Conservation (phyloP, 1,140 invertebrate species). For the Aphelenchoides fujianensis region DNA sequence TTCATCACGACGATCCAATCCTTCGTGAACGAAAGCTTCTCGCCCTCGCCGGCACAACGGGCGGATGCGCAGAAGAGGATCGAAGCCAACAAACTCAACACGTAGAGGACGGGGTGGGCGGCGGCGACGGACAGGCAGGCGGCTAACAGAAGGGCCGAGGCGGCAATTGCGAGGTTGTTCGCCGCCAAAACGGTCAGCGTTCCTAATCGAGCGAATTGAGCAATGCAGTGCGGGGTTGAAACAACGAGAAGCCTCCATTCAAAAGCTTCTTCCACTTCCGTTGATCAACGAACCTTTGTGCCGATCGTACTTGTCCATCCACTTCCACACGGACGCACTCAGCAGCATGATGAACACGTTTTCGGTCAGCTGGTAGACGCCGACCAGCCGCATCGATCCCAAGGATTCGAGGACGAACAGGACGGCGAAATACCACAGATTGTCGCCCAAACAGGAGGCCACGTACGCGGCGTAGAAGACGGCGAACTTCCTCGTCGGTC, state of each 20-base stretch:
- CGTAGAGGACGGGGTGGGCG: conserved; percentile 1
- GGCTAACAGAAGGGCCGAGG: conserved; percentile 4
- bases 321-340: conserved; percentile 12
- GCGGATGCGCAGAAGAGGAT: conserved; percentile 46
- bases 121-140: neutral
- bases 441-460: conserved; percentile 7
- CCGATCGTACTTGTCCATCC: conserved; percentile 22
- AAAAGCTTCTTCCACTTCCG: no score
- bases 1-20: conserved; percentile 56
- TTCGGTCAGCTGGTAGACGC: conserved; percentile 24
- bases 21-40: conserved; percentile 52
- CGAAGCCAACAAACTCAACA: conserved; percentile 31
- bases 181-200: conserved; percentile 12
- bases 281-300: neutral
- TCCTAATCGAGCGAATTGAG: neutral
- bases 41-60: conserved; percentile 44
- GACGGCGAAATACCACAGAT: conserved; percentile 22
- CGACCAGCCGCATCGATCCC: conserved; percentile 19
- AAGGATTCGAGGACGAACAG: conserved; percentile 24
- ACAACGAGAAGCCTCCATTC: no score
- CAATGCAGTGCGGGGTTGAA: no score
- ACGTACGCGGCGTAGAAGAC: conserved; percentile 7
- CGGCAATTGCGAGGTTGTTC: conserved; percentile 20
- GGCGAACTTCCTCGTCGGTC: neutral
- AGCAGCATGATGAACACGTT: conserved; percentile 13